Evolutionary conservation across 2,113 vertebrate genomes (phyloP).

Genomic region (Azemiops feae): DNA sequence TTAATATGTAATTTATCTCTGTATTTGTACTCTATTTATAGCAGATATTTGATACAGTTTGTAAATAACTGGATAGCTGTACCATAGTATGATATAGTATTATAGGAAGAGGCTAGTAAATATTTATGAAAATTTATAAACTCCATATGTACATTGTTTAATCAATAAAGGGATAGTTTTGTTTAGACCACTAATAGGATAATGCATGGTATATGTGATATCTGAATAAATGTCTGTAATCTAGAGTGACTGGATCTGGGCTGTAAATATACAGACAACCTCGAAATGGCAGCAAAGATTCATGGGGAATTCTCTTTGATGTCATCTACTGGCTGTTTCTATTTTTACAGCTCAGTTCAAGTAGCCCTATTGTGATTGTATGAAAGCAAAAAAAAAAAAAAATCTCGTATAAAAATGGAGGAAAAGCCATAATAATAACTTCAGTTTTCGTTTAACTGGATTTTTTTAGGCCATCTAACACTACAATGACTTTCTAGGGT

Average conservation of each 20-base stretch:
- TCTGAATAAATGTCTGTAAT: background rate
- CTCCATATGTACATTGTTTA: background rate
- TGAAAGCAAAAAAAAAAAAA: background rate
- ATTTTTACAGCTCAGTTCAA: background rate
- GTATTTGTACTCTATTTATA: background rate
- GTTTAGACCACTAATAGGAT: background rate
- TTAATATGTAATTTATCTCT: background rate
- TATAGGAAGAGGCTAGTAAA: background rate
- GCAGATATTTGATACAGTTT: background rate
- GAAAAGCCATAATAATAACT: background rate
- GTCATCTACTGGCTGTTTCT: background rate
- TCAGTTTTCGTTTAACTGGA: background rate
- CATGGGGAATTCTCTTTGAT: background rate
- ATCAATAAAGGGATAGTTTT: background rate
- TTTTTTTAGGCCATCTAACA: background rate
- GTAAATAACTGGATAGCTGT: background rate
- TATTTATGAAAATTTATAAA: background rate
- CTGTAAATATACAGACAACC: background rate
- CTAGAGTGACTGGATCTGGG: background rate
- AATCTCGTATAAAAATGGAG: background rate
- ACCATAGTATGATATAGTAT: background rate
- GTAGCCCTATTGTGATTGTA: background rate
- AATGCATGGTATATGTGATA: background rate
- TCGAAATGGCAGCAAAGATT: background rate
- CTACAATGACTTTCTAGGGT: background rate